Base-by-base conservation (phyloP, 2,888 invertebrate genomes). In the Melangyna quadrimaculata region DNA sequence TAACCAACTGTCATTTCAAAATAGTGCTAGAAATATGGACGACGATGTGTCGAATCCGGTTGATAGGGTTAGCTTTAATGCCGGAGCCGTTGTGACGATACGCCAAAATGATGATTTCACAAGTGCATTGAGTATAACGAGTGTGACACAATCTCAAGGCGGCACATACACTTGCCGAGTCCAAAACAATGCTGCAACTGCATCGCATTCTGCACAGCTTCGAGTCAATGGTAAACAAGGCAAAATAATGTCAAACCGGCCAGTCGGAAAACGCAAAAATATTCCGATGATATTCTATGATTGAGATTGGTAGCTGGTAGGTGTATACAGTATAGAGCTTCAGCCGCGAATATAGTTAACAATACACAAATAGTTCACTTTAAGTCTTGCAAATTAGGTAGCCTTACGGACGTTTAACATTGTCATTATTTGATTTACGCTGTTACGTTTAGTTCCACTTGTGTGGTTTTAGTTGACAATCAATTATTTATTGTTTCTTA, bases 161-260 rank as follows among this genome's bases (percentile, higher is more conserved):
- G 94, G 94, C 93, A 94, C 93, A 87, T 94, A 94, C 90, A 93
- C 93, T 90, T 94, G 94, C 90, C 93, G 93, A 89, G 94, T 93
- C 90, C 92, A 93, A 92, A 94, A 94, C 90, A 93, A 93, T 90
- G 94, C 94, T 89, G 93, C 93, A 88, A 93, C 93, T 90, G 93
- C 93, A 90, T 92, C 93, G 91, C 93, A 94, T 92, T 93, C 93
- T 90, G 93, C 94, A 91, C 93, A 93, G 90, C 93, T 94, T 90
- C 93, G 93, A 92, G 94, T 94, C 90, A 94, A 94, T 92, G 94
- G 94, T 94, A 61, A 71, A 75, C 10, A 45, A 22, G 29, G 7
- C 19, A 6, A 27, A 6, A 19, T 27, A n/a, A 40, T 14, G 61
- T 3, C 17, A 40, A 63, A 9, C 65, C 2, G 6, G 14, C 12